Percentiles rank a stretch among this genome's conserved stretches.
Conservation (phyloP, 2,888 invertebrate species). For the Scotopteryx bipunctaria region DNA sequence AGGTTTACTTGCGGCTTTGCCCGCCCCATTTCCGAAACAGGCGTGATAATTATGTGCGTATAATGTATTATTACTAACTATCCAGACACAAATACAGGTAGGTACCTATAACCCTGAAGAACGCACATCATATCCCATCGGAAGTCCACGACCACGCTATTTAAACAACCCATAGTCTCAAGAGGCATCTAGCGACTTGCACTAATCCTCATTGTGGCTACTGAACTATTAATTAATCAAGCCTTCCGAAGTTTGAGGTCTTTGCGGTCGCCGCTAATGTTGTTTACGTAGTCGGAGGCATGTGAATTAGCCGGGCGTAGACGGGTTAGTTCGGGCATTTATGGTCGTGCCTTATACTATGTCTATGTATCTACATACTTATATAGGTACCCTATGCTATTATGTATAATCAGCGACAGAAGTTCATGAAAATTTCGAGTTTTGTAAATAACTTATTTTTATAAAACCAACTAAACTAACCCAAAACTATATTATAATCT, state of each 20-base stretch:
- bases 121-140: neutral
- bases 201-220: slow-evolving; percentile 53
- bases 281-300: slow-evolving; percentile 64
- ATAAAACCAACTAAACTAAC: no score
- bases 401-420: no score
- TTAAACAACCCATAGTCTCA: slow-evolving; percentile 30
- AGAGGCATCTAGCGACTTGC: slow-evolving; percentile 47
- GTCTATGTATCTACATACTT: no score
- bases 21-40: no score
- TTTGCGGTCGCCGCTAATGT: slow-evolving; percentile 64
- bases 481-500: no score
- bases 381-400: no score
- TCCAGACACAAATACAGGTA: no score
- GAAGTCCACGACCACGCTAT: slow-evolving; percentile 15
- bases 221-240: slow-evolving; percentile 64
- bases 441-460: no score
- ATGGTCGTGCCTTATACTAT: neutral
- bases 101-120: neutral
- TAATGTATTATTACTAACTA: no score
- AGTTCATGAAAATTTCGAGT: no score
- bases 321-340: slow-evolving; percentile 23
- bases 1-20: no score
- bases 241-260: slow-evolving; percentile 56
- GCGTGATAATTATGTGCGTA: no score
- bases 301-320: slow-evolving; percentile 47